Conservation (phyloP, 2,797 vertebrate species). For the Acipenser oxyrinchus region DNA sequence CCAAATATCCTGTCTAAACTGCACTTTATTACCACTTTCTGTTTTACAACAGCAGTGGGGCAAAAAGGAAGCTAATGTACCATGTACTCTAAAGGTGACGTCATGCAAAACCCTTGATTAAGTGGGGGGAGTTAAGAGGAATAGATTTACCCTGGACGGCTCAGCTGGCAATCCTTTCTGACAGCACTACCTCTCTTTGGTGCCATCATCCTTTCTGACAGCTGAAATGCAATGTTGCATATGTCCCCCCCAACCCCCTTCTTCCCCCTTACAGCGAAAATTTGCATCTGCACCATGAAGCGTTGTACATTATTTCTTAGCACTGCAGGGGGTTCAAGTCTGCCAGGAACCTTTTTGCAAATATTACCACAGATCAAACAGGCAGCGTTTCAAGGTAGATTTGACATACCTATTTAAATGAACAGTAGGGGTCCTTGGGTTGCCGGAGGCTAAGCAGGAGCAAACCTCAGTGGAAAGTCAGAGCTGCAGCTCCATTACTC, state of each 20-base stretch:
- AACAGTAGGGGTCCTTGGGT: conserved; percentile 76
- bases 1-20: background rate
- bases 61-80: conserved; percentile 77
- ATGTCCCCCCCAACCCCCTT: conserved; percentile 6
- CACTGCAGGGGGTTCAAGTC: conserved; percentile 74
- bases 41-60: conserved; percentile 68
- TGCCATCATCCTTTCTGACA: conserved; percentile 76
- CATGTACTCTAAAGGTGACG: conserved; percentile 63
- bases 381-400: conserved; percentile 68
- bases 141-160: conserved; percentile 71
- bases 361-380: conserved; percentile 78
- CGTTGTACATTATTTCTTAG: conserved; percentile 81
- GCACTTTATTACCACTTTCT: background rate
- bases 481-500: conserved; percentile 68
- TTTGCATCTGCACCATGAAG: conserved; percentile 74
- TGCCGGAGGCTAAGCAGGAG: conserved; percentile 67
- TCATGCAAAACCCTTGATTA: conserved; percentile 51
- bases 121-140: conserved; percentile 70
- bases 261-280: conserved; percentile 58
- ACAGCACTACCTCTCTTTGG: conserved; percentile 69
- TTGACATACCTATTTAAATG: conserved; percentile 94
- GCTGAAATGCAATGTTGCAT: conserved; percentile 53
- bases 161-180: conserved; percentile 69
- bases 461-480: conserved; percentile 57
- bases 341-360: conserved; percentile 73